Percentiles rank a stretch among this genome's conserved stretches.
These are phyloP conservation scores for Acanthurus lineatus DNA, from an alignment of 2,797 vertebrate species.

Conservation along the genomic window DNA sequence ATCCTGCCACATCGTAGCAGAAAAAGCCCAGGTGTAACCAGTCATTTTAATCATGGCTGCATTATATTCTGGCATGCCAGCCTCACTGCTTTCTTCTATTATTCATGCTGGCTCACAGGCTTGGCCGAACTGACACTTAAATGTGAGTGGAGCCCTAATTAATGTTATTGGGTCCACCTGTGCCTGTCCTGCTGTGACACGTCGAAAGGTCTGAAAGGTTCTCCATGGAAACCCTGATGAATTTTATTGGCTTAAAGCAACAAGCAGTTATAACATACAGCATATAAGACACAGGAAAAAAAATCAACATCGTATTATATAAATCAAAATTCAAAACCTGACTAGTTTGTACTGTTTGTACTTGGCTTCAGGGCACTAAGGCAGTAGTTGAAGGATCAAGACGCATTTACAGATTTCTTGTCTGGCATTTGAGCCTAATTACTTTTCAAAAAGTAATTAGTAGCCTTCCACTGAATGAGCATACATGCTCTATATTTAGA, in stretches of 20 bases:
- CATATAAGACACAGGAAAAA: not conserved
- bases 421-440: slow-evolving; percentile 66
- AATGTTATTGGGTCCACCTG: too few species aligned
- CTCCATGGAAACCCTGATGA: too few species aligned
- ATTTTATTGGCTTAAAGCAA: too few species aligned
- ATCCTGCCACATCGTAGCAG: not conserved
- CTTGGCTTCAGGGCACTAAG: slow-evolving; percentile 51
- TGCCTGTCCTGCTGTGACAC: too few species aligned
- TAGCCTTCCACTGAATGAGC: slow-evolving; percentile 49
- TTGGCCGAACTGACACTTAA: too few species aligned
- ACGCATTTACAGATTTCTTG: slow-evolving; percentile 41
- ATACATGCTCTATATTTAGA: slow-evolving; percentile 57
- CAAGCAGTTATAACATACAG: not conserved
- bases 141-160: too few species aligned
- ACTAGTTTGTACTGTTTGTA: not conserved
- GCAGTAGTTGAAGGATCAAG: slow-evolving; percentile 48
- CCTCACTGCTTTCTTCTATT: not conserved
- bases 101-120: not conserved
- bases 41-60: not conserved
- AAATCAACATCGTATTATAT: not conserved
- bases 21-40: not conserved
- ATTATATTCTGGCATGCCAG: not conserved
- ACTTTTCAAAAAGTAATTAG: slow-evolving; percentile 68
- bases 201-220: too few species aligned
- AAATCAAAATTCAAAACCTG: too few species aligned